Conservation (phyloP, 2,888 invertebrate species). For the Cecidostiba fungosa region DNA sequence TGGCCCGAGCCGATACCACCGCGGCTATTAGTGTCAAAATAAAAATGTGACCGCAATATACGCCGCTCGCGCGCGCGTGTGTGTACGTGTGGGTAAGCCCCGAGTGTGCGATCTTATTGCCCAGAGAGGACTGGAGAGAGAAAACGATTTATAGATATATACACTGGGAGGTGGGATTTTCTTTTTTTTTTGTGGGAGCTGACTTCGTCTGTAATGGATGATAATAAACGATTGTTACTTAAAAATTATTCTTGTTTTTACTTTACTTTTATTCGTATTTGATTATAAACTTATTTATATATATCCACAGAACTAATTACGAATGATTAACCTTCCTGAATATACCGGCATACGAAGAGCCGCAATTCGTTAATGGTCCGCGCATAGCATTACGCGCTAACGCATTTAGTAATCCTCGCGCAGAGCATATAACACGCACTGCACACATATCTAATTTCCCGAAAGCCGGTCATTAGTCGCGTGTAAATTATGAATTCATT, state of each 20-base stretch:
- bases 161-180: slow-evolving; percentile 6
- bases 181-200: neutral
- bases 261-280: neutral
- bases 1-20: slow-evolving; percentile 75
- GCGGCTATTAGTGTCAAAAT: slow-evolving; percentile 80
- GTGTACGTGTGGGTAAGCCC: neutral
- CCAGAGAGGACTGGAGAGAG: neutral
- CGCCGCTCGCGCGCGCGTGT: slow-evolving; percentile 66
- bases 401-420: neutral
- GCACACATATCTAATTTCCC: slow-evolving; percentile 33
- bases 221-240: neutral
- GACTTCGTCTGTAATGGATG: neutral
- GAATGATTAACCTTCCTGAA: slow-evolving; percentile 18
- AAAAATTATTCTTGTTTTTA: neutral
- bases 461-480: slow-evolving; percentile 53
- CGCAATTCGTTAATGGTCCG: neutral
- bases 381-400: neutral
- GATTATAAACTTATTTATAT: neutral
- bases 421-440: neutral
- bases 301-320: slow-evolving; percentile 11
- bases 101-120: slow-evolving; percentile 54
- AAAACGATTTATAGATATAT: slow-evolving; percentile 6
- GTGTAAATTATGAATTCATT: slow-evolving; percentile 51
- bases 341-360: neutral
- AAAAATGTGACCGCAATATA: slow-evolving; percentile 80